Evolutionary conservation across 2,113 vertebrate genomes (phyloP).

Genomic region (Odocoileus virginianus): DNA sequence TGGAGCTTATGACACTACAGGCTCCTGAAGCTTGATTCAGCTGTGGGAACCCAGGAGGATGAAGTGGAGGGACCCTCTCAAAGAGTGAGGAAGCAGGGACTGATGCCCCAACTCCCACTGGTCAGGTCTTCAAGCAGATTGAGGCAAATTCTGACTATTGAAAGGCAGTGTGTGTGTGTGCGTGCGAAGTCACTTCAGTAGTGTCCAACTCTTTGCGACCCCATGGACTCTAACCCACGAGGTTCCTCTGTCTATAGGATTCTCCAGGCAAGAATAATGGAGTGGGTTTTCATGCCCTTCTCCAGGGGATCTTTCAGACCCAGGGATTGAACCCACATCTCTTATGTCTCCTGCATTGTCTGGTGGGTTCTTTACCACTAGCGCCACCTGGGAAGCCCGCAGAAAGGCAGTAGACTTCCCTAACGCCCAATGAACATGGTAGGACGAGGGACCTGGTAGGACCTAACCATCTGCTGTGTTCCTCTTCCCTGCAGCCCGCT

Average conservation of each 20-base stretch:
- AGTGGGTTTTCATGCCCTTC: not conserved
- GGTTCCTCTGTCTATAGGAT: not conserved
- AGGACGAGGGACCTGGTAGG: not conserved
- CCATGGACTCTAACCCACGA: not conserved
- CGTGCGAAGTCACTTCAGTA: not conserved
- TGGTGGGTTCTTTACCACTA: not conserved
- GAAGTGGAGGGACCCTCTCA: accelerated
- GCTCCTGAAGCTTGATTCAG: not conserved
- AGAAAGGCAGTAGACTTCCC: not conserved
- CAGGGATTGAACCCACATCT: not conserved
- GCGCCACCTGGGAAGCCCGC: not conserved
- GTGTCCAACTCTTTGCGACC: not conserved
- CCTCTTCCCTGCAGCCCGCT: not conserved
- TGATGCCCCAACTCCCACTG: not conserved
- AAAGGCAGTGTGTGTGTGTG: not conserved
- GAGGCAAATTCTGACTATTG: not conserved
- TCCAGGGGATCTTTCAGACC: not conserved
- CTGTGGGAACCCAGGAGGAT: not conserved
- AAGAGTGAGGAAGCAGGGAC: not conserved
- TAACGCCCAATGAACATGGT: not conserved
- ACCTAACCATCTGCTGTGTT: not conserved
- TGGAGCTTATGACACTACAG: not conserved
- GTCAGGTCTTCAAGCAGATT: not conserved
- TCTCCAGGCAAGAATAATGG: not conserved
- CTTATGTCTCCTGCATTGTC: not conserved